Percentiles rank a stretch among this genome's conserved stretches.
These are phyloP conservation scores for Burhinus oedicnemus DNA, from an alignment of 2,113 vertebrate species.

Conservation along the genomic window DNA sequence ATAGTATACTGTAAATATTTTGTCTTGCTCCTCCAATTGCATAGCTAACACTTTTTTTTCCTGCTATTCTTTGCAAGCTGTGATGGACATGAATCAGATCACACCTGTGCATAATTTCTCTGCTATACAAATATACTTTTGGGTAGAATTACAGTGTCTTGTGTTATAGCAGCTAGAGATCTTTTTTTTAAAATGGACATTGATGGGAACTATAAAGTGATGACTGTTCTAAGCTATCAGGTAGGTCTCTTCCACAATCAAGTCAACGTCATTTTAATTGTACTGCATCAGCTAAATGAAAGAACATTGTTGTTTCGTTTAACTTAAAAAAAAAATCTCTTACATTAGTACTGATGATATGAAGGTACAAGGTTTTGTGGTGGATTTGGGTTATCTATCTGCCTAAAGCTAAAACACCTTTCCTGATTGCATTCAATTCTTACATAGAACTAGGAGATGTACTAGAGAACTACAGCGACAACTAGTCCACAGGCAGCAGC, in stretches of 20 bases:
- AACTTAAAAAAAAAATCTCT: neutral
- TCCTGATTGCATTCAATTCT: neutral
- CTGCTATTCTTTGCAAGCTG: neutral
- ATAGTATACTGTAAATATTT: neutral
- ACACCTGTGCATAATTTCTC: neutral
- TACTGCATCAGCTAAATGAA: neutral
- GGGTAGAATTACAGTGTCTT: neutral
- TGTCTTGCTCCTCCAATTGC: neutral
- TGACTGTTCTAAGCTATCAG: neutral
- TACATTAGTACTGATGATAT: neutral
- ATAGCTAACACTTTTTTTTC: neutral
- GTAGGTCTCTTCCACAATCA: neutral
- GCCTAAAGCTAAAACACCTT: neutral
- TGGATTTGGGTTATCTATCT: neutral
- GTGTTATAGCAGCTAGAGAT: neutral
- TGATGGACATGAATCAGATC: neutral
- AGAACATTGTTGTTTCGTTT: neutral
- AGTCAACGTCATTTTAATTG: neutral
- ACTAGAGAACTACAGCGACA: neutral
- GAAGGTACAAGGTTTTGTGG: neutral
- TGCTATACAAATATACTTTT: neutral
- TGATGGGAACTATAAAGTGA: neutral
- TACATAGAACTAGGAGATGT: neutral
- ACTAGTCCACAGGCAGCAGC: neutral
- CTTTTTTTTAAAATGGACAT: neutral